phyloP scores from a whole-genome alignment of 2,797 vertebrate genomes.

The Poeciliopsis infans region DNA sequence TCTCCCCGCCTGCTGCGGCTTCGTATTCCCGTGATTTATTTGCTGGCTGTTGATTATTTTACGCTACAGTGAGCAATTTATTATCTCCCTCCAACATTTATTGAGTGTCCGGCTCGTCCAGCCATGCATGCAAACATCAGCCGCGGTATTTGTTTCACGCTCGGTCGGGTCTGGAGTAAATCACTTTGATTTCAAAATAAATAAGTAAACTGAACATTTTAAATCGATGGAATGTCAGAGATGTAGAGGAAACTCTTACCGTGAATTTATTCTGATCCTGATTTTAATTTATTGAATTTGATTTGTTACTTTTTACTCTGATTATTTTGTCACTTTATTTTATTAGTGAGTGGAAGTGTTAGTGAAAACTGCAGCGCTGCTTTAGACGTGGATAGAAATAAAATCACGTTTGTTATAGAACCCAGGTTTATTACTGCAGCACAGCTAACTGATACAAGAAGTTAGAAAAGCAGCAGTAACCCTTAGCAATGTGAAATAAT shows the following conservation, averaged over 20 bases:
- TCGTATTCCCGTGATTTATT: conserved; percentile 5
- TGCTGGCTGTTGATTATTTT: conserved; percentile 22
- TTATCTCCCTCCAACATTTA: conserved; percentile 15
- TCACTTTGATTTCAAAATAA: background rate
- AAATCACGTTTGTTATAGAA: background rate
- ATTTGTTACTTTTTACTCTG: background rate
- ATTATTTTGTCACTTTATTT: background rate
- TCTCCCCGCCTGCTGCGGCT: background rate
- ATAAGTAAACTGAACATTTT: background rate
- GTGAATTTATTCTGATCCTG: background rate
- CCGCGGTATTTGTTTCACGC: conserved; percentile 27
- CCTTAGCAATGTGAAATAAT: no score
- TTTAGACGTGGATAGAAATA: background rate
- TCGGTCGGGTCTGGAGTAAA: conserved; percentile 30
- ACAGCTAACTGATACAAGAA: background rate
- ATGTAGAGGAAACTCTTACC: background rate
- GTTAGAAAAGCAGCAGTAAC: background rate
- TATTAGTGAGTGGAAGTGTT: background rate
- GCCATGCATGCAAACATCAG: conserved; percentile 19
- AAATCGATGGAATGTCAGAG: background rate
- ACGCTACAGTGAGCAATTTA: conserved; percentile 14
- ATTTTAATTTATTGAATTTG: background rate
- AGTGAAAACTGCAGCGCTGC: background rate
- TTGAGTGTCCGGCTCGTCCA: conserved; percentile 38
- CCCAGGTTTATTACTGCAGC: background rate